These are phyloP conservation scores for Diabrotica balteata DNA, from an alignment of 2,888 invertebrate genomes.

Conservation along the genomic window DNA sequence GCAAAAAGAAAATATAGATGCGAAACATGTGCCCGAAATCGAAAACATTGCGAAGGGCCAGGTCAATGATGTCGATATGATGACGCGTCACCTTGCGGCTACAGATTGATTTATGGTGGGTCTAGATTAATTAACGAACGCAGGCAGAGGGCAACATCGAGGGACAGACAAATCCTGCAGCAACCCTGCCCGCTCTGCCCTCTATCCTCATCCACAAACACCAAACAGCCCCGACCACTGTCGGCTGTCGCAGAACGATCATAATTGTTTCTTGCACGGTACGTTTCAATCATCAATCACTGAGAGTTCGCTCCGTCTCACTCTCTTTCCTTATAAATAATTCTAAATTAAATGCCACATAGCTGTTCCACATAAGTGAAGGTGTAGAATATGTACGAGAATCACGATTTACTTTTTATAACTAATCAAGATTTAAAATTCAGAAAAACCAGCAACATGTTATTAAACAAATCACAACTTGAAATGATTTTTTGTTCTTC, in stretches of 20 bases:
- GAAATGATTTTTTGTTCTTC: too few species aligned
- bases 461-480: too few species aligned
- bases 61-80: conserved; percentile 62
- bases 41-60: conserved; percentile 53
- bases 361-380: not conserved
- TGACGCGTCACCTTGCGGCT: conserved; percentile 61
- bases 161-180: conserved; percentile 54
- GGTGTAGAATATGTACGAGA: too few species aligned
- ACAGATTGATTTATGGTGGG: conserved; percentile 60
- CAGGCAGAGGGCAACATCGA: conserved; percentile 38
- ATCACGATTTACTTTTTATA: too few species aligned
- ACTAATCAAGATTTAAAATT: too few species aligned
- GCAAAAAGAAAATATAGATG: conserved; percentile 28
- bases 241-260: conserved; percentile 53
- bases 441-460: too few species aligned
- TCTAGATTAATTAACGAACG: conserved; percentile 56
- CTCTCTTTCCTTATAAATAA: conserved; percentile 18
- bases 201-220: conserved; percentile 26
- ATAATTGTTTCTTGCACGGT: conserved; percentile 57
- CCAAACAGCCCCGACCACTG: conserved; percentile 50
- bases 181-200: conserved; percentile 42
- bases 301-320: conserved; percentile 18
- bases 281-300: conserved; percentile 54
- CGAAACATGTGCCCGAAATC: conserved; percentile 47
- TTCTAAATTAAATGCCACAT: conserved; percentile 11